These are phyloP conservation scores for Chromis chromis DNA, from an alignment of 2,797 vertebrate genomes.

Conservation along the genomic window DNA sequence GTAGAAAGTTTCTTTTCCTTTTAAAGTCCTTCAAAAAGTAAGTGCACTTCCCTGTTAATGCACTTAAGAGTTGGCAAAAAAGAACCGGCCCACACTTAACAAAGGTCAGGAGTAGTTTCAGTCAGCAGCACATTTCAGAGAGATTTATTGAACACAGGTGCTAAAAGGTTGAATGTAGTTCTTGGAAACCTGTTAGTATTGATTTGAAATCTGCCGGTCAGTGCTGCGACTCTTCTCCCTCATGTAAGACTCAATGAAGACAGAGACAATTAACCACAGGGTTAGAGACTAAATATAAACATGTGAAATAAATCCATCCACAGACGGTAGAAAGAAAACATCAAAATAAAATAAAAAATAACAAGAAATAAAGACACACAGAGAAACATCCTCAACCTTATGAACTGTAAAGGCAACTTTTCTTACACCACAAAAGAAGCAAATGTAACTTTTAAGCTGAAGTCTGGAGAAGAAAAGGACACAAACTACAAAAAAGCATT, in stretches of 20 bases:
- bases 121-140: conserved; percentile 28
- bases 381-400: not conserved
- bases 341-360: not conserved
- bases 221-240: not conserved
- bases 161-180: conserved; percentile 26
- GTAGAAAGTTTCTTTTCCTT: not conserved
- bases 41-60: conserved; percentile 56
- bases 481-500: not conserved
- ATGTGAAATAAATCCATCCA: conserved; percentile 9
- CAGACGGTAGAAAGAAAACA: not conserved
- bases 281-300: conserved; percentile 1
- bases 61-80: conserved; percentile 35
- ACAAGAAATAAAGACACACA: not conserved
- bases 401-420: conserved; percentile 41
- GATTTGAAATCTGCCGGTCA: conserved; percentile 1
- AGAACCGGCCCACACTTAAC: not conserved
- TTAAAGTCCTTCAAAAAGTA: conserved; percentile 28
- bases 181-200: conserved; percentile 24
- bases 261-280: conserved; percentile 13
- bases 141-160: conserved; percentile 32
- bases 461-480: not conserved
- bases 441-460: not conserved
- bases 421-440: not conserved
- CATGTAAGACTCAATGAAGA: not conserved
- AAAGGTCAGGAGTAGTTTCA: conserved; percentile 4